A percentile compares a stretch with the other conserved stretches of the same genome.
Evolutionary conservation across 2,797 vertebrate genomes (phyloP).

Genomic region (Knipowitschia caucasica): DNA sequence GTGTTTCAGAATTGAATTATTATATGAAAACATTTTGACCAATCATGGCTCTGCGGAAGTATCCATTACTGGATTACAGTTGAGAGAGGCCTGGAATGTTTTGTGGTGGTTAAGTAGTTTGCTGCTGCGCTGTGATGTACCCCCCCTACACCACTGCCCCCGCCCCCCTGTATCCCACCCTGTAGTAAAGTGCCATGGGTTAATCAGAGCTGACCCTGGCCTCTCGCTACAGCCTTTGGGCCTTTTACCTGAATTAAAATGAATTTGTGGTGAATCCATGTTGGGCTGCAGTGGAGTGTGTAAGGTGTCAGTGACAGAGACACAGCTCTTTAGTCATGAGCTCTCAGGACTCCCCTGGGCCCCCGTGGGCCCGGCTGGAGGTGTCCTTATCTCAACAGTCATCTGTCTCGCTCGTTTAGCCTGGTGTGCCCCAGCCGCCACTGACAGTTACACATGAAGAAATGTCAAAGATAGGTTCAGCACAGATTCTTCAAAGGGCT

Average conservation of each 20-base stretch:
- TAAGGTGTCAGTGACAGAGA: slow-evolving; percentile 55
- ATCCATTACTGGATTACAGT: slow-evolving; percentile 87
- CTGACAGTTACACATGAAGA: slow-evolving; percentile 57
- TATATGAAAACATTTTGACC: slow-evolving; percentile 89
- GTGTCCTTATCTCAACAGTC: slow-evolving; percentile 65
- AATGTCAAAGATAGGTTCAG: slow-evolving; percentile 45
- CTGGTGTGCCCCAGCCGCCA: slow-evolving; percentile 50
- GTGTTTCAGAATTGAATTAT: slow-evolving; percentile 90
- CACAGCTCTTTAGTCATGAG: slow-evolving; percentile 53
- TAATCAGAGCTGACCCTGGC: slow-evolving; percentile 75
- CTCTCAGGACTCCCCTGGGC: slow-evolving; percentile 38
- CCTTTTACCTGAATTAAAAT: slow-evolving; percentile 79
- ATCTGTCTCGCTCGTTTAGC: slow-evolving; percentile 66
- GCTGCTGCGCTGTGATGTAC: slow-evolving; percentile 56
- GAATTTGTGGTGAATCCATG: slow-evolving; percentile 54
- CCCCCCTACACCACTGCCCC: not conserved
- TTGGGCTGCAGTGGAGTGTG: slow-evolving; percentile 60
- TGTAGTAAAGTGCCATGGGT: slow-evolving; percentile 74
- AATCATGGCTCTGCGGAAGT: slow-evolving; percentile 84
- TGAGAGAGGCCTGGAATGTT: slow-evolving; percentile 76
- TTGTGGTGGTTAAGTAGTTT: slow-evolving; percentile 81
- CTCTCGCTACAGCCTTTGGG: slow-evolving; percentile 64
- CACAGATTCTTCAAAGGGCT: slow-evolving; percentile 38
- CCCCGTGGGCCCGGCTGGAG: slow-evolving; percentile 44
- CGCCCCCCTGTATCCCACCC: slow-evolving; percentile 25